These are phyloP conservation scores for Pristionchus japonicus DNA, from an alignment of 2,888 invertebrate species.

Conservation along the genomic window DNA sequence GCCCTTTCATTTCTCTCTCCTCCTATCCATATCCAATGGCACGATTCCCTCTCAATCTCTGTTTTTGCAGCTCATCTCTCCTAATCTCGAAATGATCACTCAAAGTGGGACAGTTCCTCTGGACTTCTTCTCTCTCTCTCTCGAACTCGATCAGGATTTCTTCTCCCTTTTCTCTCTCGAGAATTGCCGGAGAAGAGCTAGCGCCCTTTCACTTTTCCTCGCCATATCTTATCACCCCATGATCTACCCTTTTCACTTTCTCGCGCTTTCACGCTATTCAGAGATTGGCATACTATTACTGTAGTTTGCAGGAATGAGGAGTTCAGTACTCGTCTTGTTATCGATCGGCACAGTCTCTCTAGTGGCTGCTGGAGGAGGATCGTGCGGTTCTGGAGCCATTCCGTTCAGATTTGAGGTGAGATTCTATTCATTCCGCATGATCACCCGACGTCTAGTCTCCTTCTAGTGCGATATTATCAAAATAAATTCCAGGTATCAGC, in stretches of 20 bases:
- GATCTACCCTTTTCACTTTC: conserved; percentile 35
- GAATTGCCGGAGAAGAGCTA: conserved; percentile 48
- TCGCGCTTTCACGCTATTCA: background rate
- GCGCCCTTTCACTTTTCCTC: conserved; percentile 36
- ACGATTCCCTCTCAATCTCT: background rate
- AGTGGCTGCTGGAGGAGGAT: conserved; percentile 50
- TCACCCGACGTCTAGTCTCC: background rate
- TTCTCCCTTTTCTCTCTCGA: conserved; percentile 53
- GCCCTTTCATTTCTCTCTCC: background rate
- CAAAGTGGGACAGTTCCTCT: conserved; percentile 51
- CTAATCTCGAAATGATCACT: background rate
- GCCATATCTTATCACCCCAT: conserved; percentile 11
- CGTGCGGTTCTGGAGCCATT: conserved; percentile 67
- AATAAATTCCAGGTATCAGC: conserved; percentile 52
- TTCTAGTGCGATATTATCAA: background rate
- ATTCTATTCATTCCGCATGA: background rate
- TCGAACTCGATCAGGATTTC: conserved; percentile 50
- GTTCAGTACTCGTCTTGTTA: conserved; percentile 3
- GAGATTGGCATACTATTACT: background rate
- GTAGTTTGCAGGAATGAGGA: conserved; percentile 21
- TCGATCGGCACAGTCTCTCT: background rate
- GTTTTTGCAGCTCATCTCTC: conserved; percentile 12
- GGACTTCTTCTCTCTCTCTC: conserved; percentile 47
- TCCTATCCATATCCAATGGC: background rate
- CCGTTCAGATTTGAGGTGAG: conserved; percentile 71